These are phyloP conservation scores for Stegophylla sp. DNA, from an alignment of 2,888 invertebrate species.

Conservation along the genomic window DNA sequence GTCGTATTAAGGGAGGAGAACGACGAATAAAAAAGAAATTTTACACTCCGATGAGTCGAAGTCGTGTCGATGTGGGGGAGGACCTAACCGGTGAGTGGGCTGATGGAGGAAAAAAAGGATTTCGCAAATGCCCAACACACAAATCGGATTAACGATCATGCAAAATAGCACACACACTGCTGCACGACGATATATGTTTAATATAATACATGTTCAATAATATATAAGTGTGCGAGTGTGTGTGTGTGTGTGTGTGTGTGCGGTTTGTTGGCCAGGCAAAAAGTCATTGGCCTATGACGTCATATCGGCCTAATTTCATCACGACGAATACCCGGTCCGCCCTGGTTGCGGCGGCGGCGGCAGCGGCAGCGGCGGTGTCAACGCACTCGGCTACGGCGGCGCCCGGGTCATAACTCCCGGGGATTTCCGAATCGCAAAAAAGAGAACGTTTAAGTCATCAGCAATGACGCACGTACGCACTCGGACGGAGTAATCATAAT, in stretches of 20 bases:
- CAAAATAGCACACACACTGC: neutral
- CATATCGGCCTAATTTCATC: conserved; percentile 57
- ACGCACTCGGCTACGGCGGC: neutral
- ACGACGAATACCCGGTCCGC: conserved; percentile 50
- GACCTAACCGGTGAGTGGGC: neutral
- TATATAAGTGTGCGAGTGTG: neutral
- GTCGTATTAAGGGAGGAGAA: too few relatives aligned
- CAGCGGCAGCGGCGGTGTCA: conserved; percentile 11
- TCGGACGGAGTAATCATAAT: too few relatives aligned
- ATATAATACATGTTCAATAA: conserved; percentile 6
- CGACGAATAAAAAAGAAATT: neutral
- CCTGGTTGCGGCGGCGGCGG: conserved; percentile 36
- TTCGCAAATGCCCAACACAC: conserved; percentile 4
- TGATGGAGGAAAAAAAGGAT: neutral
- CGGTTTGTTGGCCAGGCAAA: conserved; percentile 45
- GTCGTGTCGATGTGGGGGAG: neutral
- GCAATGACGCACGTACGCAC: too few relatives aligned
- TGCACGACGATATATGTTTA: too few relatives aligned
- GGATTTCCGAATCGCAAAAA: conserved; percentile 34
- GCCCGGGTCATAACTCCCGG: conserved; percentile 36
- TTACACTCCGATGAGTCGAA: neutral
- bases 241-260: neutral
- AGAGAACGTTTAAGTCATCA: neutral
- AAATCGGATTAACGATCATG: conserved; percentile 1
- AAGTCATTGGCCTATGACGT: conserved; percentile 59